Base-by-base conservation (phyloP, 1,140 invertebrate species). In the Drosophila leontia region DNA sequence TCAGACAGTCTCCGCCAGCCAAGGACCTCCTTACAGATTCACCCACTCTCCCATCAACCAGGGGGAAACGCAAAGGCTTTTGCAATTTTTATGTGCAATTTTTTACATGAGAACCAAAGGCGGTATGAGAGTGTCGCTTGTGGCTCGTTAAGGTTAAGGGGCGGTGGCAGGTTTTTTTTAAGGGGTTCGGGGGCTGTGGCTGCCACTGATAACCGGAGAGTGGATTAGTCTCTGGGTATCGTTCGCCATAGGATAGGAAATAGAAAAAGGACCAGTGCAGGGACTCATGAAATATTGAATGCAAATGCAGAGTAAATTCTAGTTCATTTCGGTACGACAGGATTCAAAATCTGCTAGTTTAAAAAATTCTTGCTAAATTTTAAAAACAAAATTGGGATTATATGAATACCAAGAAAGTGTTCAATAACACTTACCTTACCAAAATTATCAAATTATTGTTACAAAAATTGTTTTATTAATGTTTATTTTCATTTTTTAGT, bases 71-170 rank as follows among this genome's bases (percentile, higher is more conserved):
- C 50, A 68, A 58, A 51, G 77, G 72, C 83, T 77, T 84, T 67
- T 88, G 85, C 85, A 88, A 88, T 88, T 88, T 88, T 88, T 88
- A 88, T 88, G 85, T 88, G 80, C 80, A 88, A 88, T 85, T 85
- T 83, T 83, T 69, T 75, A 78, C 57, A 75, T 63, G 65, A 17
- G 68, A 59, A 78, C 63, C 47, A 71, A 70, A 85, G 67, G 44
- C 62, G 62, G 59, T 57, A 72, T 62, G 64, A 59, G 78, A 55
- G 51, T 77, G 82, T 85, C 82, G 83, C 83, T 76, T 75, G 83
- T 90, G 85, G 74, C 85, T 88, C 84, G 85, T 88, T 88, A 88
- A 81, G 85, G 61, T 45, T 76, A 61, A 44, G 57, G 76, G 67
- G 76, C 32, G 55, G 51, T 42, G 26, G 69, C n/a, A 32, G 37